These are phyloP conservation scores for Eilema caniola DNA, from an alignment of 2,888 invertebrate genomes.

Conservation along the genomic window DNA sequence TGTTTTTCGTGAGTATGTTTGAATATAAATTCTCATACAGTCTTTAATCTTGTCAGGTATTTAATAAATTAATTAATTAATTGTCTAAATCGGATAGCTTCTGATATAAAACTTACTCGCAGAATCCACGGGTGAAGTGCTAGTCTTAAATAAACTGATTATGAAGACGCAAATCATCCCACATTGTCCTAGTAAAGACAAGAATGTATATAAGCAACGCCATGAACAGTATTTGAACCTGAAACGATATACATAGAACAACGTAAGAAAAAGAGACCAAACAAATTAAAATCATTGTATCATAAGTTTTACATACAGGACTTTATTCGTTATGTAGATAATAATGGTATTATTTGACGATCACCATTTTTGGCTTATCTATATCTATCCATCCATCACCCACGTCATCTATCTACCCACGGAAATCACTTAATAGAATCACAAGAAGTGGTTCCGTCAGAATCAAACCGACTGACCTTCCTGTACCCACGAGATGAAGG, in stretches of 20 bases:
- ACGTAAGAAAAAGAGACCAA: background rate
- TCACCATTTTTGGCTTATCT: too few species aligned
- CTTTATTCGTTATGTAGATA: too few species aligned
- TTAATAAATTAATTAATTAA: background rate
- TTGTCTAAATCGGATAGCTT: background rate
- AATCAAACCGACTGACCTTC: too few species aligned
- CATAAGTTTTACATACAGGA: too few species aligned
- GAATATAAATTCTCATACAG: background rate
- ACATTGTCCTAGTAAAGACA: constrained; percentile 58
- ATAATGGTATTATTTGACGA: too few species aligned
- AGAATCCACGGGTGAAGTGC: constrained; percentile 51
- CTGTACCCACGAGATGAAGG: too few species aligned
- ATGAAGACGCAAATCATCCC: constrained; percentile 51
- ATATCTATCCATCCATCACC: too few species aligned
- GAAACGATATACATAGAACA: constrained; percentile 26
- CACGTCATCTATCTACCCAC: too few species aligned
- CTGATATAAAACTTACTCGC: constrained; percentile 58
- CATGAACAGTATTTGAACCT: constrained; percentile 66
- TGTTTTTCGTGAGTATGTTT: too few species aligned
- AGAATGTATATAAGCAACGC: constrained; percentile 58
- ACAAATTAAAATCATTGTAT: too few species aligned
- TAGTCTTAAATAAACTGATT: constrained; percentile 54
- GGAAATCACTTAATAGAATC: too few species aligned
- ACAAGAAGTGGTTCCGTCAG: too few species aligned
- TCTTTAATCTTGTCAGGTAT: background rate